Conservation (phyloP, 2,113 vertebrate genomes). For the Trematocara marginatum region DNA sequence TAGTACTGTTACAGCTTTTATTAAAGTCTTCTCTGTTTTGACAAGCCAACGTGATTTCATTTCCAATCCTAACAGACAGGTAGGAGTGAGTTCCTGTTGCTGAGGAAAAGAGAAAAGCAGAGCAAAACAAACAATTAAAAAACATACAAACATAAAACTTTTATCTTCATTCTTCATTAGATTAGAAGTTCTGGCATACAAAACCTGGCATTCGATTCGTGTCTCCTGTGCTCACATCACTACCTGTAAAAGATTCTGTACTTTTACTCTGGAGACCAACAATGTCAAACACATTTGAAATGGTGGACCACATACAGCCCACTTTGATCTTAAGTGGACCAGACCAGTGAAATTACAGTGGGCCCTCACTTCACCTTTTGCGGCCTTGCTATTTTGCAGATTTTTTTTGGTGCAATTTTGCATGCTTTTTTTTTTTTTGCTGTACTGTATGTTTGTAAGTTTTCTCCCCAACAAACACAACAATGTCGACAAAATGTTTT, state of each 20-base stretch:
- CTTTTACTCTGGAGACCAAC: background rate
- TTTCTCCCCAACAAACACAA: background rate
- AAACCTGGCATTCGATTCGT: background rate
- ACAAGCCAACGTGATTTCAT: background rate
- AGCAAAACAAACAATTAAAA: background rate
- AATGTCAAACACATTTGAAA: background rate
- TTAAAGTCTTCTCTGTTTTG: background rate
- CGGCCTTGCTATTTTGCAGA: accelerated
- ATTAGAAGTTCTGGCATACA: background rate
- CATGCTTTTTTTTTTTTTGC: background rate
- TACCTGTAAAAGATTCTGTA: background rate
- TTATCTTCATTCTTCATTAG: background rate
- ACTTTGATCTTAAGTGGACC: background rate
- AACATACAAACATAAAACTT: background rate
- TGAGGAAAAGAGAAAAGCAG: background rate
- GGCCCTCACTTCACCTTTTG: background rate
- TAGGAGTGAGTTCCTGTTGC: background rate
- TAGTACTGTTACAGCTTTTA: background rate
- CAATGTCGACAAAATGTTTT: background rate
- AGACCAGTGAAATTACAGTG: background rate
- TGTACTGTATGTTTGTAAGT: background rate
- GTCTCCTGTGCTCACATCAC: background rate
- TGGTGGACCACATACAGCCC: background rate
- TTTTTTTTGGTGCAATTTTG: background rate
- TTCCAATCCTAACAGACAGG: background rate